These are phyloP conservation scores for Ploceus nigricollis DNA, from an alignment of 2,113 vertebrate species.

Conservation along the genomic window DNA sequence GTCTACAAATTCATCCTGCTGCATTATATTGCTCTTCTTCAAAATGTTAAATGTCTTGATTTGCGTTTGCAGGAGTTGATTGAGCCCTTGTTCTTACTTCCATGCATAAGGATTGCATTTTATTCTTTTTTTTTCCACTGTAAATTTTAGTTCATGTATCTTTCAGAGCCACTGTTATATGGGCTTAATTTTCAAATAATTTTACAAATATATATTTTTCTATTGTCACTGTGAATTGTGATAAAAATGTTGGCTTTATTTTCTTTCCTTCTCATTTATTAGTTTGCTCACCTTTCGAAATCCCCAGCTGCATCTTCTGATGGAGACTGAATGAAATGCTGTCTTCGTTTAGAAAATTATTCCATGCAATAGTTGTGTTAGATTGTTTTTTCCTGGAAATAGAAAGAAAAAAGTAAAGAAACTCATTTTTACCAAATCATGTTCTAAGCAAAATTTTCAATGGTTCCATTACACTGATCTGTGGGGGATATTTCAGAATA, in stretches of 20 bases:
- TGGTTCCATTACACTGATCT: not conserved
- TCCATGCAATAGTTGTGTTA: not conserved
- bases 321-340: not conserved
- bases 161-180: not conserved
- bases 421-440: not conserved
- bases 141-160: not conserved
- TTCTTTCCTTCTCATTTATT: not conserved
- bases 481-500: not conserved
- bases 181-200: not conserved
- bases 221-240: not conserved
- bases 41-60: conserved; percentile 18
- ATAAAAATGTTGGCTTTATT: not conserved
- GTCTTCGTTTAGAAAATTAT: not conserved
- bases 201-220: not conserved
- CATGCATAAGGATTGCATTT: not conserved
- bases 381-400: not conserved
- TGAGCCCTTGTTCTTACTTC: conserved; percentile 2
- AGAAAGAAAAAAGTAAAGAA: not conserved
- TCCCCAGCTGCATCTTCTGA: not conserved
- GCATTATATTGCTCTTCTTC: not conserved
- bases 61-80: conserved; percentile 22
- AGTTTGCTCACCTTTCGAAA: not conserved
- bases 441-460: not conserved
- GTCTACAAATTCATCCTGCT: not conserved
- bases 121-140: not conserved